Evolutionary conservation across 2,113 vertebrate genomes (phyloP).

Genomic region (Cyprichromis sp.): DNA sequence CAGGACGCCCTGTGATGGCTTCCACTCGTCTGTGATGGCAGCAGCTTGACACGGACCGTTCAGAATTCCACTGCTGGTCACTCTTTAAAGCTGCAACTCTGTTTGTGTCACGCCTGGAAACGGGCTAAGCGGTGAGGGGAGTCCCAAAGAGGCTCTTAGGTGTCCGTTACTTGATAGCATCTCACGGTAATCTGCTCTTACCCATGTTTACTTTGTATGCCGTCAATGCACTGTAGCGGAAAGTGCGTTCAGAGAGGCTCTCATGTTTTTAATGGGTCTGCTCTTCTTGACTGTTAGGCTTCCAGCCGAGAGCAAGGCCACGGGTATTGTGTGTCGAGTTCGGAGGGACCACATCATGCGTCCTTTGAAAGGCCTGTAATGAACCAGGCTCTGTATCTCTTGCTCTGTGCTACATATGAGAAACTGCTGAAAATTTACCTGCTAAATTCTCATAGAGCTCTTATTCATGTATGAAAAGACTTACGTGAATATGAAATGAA

Average conservation of each 20-base stretch:
- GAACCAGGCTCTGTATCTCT: neutral
- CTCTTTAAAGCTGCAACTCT: neutral
- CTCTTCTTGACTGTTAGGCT: neutral
- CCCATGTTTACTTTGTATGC: neutral
- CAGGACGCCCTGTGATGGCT: neutral
- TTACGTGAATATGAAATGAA: neutral
- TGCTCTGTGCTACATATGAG: neutral
- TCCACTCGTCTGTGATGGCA: neutral
- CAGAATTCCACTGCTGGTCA: neutral
- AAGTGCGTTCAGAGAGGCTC: neutral
- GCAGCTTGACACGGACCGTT: rapidly evolving
- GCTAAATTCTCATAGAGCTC: neutral
- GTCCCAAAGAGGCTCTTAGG: neutral
- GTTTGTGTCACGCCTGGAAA: neutral
- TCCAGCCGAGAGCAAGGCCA: neutral
- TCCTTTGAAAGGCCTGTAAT: neutral
- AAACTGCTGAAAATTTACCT: neutral
- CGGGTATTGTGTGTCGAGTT: neutral
- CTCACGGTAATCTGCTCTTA: neutral
- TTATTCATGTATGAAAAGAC: neutral
- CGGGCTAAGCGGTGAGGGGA: neutral
- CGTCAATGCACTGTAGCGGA: neutral
- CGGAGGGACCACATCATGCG: neutral
- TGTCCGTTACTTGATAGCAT: neutral
- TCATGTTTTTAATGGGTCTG: neutral